A percentile compares a stretch with the other conserved stretches of the same genome.
Conservation (phyloP, 2,113 vertebrate genomes). For the Pangasianodon hypophthalmus region DNA sequence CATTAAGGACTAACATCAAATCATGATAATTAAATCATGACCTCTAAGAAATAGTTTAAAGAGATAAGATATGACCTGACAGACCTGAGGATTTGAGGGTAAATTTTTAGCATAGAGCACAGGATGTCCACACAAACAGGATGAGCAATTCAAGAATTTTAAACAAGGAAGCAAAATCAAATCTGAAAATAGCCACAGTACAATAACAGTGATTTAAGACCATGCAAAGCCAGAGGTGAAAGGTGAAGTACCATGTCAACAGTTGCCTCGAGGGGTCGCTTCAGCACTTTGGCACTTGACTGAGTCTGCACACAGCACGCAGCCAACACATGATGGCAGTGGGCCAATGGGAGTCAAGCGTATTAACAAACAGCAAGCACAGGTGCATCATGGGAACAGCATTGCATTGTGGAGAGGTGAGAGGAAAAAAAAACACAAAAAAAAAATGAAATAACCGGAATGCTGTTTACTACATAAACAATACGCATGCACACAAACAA, state of each 20-base stretch:
- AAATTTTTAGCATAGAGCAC: conserved; percentile 56
- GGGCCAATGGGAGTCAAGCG: conserved; percentile 99
- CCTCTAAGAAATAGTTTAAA: not conserved
- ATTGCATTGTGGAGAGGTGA: conserved; percentile 99
- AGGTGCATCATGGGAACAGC: conserved; percentile 99
- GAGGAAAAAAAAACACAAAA: conserved; percentile 95
- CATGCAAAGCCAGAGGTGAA: conserved; percentile 99
- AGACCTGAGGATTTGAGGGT: conserved; percentile 34
- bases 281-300: conserved; percentile 99
- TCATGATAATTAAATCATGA: not conserved
- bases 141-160: conserved; percentile 72
- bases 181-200: conserved; percentile 94
- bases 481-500: conserved; percentile 99
- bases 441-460: conserved; percentile 91
- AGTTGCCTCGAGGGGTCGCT: conserved; percentile 99
- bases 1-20: not conserved
- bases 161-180: conserved; percentile 88
- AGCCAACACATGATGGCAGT: conserved; percentile 99
- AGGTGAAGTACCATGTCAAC: conserved; percentile 99
- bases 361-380: conserved; percentile 99
- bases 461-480: conserved; percentile 99
- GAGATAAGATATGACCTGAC: not conserved
- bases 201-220: conserved; percentile 87
- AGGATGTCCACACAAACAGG: conserved; percentile 57
- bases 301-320: conserved; percentile 99